phyloP scores from a whole-genome alignment of 2,113 vertebrate species.

The Leptobrachium ailaonicum region DNA sequence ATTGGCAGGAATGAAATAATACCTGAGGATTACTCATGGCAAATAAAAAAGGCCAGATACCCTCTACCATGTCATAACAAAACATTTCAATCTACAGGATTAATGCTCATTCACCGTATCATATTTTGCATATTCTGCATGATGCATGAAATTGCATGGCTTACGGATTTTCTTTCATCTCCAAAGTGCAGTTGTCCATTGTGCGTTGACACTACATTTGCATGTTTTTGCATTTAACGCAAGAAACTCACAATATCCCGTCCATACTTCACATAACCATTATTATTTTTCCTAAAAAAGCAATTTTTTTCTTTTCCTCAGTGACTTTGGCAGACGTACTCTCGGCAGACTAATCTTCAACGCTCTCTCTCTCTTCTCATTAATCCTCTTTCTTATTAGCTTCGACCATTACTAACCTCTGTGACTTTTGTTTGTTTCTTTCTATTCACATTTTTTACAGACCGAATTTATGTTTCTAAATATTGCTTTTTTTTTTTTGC shows the following conservation, averaged over 20 bases:
- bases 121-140: conserved; percentile 8
- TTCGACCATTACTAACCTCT: conserved; percentile 42
- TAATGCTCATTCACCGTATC: neutral
- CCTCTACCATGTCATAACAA: neutral
- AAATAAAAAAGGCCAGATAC: neutral
- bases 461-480: conserved; percentile 12
- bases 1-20: too few species aligned
- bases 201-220: conserved; percentile 15
- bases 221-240: conserved; percentile 1
- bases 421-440: conserved; percentile 22
- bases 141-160: conserved; percentile 41
- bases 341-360: conserved; percentile 37
- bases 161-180: neutral
- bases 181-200: neutral
- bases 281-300: neutral
- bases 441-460: conserved; percentile 29
- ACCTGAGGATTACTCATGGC: too few species aligned
- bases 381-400: conserved; percentile 46
- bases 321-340: conserved; percentile 37
- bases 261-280: conserved; percentile 2
- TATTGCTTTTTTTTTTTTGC: conserved; percentile 17
- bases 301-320: conserved; percentile 40
- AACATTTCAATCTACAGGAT: neutral
- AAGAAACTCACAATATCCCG: conserved; percentile 9
- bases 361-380: conserved; percentile 41